Base-by-base conservation (phyloP, 2,113 vertebrate species). In the Tetraodon nigroviridis region DNA sequence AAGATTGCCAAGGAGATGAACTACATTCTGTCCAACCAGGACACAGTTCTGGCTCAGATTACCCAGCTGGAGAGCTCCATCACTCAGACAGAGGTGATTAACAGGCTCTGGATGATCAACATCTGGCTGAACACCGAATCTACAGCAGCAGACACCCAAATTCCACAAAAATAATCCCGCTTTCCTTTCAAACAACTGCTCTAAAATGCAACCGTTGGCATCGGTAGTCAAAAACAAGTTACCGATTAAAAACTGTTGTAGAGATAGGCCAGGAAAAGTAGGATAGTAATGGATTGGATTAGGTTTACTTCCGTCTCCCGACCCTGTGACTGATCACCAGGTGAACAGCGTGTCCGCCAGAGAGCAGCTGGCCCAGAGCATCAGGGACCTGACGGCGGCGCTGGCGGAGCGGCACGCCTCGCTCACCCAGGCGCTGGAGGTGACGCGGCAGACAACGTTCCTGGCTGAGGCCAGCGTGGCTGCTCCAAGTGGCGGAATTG, bases 11-110 rank as follows among this genome's bases (percentile, higher is more conserved):
- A 97, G 87, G 95, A 93, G 87, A 89, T 97, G 61, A 85, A 93
- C 83, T 94, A 93, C 86, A 94, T 97, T 84, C 78, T 97, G 89
- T 92, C 93, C 87, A 95, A 93, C 83, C 95, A 98, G 91, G 93
- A 96, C 84, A 92, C 83, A 0, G 93, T 98, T 22, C 89, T 97
- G 88, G 83, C 85, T 71, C 96, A 98, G 89, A 95, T 98, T 75
- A 93, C 91, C 0, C 92, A 95, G 85, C 90, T 98, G 86, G 95
- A 98, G 83, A 94, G 93, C 62, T 90, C 90, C 0, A 91, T 94
- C 80, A 91, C 93, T 49, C 95, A 97, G 85, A 95, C 94, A 0
- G 95, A 98, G 94, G 96, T 98, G 67, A 84, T 67, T 69, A 60
- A 56, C 17, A 29, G 49, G 52, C 37, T 21, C 10, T 13, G 16